Base-by-base conservation (phyloP, 2,888 invertebrate species). In the Aspidapion aeneum region DNA sequence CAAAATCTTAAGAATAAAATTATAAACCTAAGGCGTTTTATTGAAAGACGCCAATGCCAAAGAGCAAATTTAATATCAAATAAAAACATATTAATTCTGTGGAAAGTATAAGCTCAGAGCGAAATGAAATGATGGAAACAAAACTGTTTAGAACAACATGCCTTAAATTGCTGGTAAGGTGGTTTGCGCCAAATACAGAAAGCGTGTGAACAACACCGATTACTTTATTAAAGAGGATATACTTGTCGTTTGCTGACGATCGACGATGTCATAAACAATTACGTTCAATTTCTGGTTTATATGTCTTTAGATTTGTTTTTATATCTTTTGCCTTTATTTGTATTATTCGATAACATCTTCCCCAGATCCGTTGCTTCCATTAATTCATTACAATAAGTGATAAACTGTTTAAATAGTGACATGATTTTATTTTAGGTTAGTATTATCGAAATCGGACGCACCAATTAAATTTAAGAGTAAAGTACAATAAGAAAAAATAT, bases 91-190 rank as follows among this genome's bases (percentile, higher is more conserved):
- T 35, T 7, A 35, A 12, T n/a, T 52, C 52, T n/a, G 19, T 52
- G 7, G 17, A 3, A 18, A n/a, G 3, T 52, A 18, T n/a, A n/a
- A 19, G 5, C 52, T 5, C 19, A 9, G 5, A 18, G 19, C 17
- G 17, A 52, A 52, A 19, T 52, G 52, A 52, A 52, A 19, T 9
- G 19, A 18, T 52, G 19, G 19, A 52, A 52, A 17, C 7, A 52
- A 52, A 17, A 52, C 17, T 5, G 52, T 18, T 52, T 67, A 69
- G 66, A 67, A 66, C 63, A 65, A 66, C 69, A 67, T 70, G 69
- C 68, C 69, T 71, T 71, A 70, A 70, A 71, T 72, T 71, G 70
- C 69, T 65, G 21, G 66, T 67, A 67, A 71, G 71, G 71, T 69
- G 64, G 70, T 71, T 71, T 68, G 64, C 62, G 21, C 71, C 72